Conservation (phyloP, 2,888 invertebrate genomes). For the Galeruca laticollis region DNA sequence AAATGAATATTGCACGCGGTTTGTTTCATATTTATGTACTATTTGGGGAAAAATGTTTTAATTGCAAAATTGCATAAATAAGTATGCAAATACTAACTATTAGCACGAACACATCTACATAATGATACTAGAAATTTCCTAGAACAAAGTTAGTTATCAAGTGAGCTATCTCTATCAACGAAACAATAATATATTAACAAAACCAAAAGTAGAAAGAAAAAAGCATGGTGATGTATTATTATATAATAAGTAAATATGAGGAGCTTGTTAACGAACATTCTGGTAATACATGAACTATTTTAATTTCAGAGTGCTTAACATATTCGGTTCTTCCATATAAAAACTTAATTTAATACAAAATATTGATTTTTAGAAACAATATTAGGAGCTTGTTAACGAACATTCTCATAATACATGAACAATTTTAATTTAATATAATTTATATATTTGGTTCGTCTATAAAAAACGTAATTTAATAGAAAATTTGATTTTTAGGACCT, state of each 20-base stretch:
- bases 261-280: constrained; percentile 14
- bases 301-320: background rate
- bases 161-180: background rate
- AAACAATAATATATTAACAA: no score
- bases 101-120: background rate
- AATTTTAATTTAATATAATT: no score
- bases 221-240: background rate
- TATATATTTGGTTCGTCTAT: no score
- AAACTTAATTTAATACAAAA: constrained; percentile 14
- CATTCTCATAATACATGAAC: no score
- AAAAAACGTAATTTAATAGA: no score
- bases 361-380: no score
- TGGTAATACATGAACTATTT: constrained; percentile 14
- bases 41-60: background rate
- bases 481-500: no score
- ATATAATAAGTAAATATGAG: background rate
- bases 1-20: background rate
- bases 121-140: background rate
- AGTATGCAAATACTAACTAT: background rate
- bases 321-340: no score
- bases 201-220: no score
- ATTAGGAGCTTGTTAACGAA: no score
- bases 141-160: background rate
- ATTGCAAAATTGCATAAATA: background rate
- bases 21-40: background rate